Conservation (phyloP, 2,888 invertebrate genomes). For the Ferrisia virgata region DNA sequence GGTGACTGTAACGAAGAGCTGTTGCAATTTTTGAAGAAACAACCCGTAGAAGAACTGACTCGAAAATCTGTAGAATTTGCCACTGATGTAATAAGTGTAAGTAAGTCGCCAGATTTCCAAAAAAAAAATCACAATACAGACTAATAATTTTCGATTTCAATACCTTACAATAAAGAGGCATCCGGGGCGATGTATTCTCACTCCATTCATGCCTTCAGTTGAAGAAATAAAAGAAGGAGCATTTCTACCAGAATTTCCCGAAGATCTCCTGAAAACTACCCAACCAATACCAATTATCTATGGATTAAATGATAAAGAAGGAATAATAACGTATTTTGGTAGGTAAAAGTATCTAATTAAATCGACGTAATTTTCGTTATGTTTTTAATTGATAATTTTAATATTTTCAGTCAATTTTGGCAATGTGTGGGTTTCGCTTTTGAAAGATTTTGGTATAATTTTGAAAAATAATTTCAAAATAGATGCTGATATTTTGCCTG, state of each 20-base stretch:
- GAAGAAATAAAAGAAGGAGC: conserved; percentile 9
- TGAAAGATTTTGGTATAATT: background rate
- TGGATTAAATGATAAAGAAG: conserved; percentile 29
- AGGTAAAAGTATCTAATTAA: background rate
- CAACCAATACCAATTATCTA: background rate
- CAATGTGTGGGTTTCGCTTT: background rate
- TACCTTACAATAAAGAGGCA: background rate
- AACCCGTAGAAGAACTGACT: background rate
- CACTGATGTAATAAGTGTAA: background rate
- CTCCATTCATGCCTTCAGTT: conserved; percentile 47
- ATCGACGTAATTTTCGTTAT: too few species aligned
- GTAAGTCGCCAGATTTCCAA: too few species aligned
- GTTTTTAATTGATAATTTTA: too few species aligned
- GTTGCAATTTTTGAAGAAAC: conserved; percentile 24
- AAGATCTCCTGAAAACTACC: background rate
- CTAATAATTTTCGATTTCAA: background rate
- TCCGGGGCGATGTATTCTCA: background rate
- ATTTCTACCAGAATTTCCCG: background rate
- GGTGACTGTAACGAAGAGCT: background rate
- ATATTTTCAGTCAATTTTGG: background rate
- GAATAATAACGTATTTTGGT: background rate
- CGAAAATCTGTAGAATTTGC: background rate
- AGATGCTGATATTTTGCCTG: background rate
- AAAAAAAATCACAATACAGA: too few species aligned
- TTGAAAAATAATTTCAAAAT: background rate